Evolutionary conservation across 2,888 invertebrate species (phyloP).

Genomic region (Leucoma salicis): DNA sequence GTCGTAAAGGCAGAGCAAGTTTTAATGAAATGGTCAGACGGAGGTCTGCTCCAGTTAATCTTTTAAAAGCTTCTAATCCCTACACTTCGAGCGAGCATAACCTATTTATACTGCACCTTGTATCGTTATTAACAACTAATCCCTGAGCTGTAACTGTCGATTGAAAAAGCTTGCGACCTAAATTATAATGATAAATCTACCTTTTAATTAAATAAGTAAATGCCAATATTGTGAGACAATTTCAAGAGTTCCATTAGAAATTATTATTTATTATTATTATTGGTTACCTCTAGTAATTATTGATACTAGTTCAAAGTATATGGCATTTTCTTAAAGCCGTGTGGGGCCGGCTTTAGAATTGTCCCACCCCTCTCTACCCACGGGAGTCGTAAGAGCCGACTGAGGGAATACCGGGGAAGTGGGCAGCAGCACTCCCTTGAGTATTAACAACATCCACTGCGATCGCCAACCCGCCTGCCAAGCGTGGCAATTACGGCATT

Average conservation of each 20-base stretch:
- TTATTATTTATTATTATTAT: too few relatives aligned
- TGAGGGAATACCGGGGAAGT: too few relatives aligned
- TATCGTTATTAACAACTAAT: slow-evolving; percentile 6
- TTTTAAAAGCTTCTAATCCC: slow-evolving; percentile 65
- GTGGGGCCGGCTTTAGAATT: too few relatives aligned
- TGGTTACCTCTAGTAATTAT: neutral
- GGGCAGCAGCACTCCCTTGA: too few relatives aligned
- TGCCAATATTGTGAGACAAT: neutral
- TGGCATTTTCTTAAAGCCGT: too few relatives aligned
- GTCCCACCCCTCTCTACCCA: too few relatives aligned
- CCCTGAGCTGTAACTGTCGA: neutral
- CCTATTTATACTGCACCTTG: slow-evolving; percentile 36
- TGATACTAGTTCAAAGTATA: neutral
- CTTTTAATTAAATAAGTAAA: neutral
- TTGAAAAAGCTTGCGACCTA: neutral
- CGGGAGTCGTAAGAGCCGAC: too few relatives aligned
- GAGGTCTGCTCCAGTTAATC: slow-evolving; percentile 60
- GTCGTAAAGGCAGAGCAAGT: slow-evolving; percentile 42
- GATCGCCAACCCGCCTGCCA: too few relatives aligned
- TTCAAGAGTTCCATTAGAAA: too few relatives aligned
- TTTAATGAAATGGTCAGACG: slow-evolving; percentile 63
- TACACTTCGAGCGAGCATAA: slow-evolving; percentile 46
- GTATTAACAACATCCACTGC: too few relatives aligned
- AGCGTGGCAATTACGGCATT: too few relatives aligned
- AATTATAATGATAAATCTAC: neutral